A percentile compares a stretch with the other conserved stretches of the same genome.
Evolutionary conservation across 2,113 vertebrate species (phyloP).

Genomic region (Archilochus colubris): DNA sequence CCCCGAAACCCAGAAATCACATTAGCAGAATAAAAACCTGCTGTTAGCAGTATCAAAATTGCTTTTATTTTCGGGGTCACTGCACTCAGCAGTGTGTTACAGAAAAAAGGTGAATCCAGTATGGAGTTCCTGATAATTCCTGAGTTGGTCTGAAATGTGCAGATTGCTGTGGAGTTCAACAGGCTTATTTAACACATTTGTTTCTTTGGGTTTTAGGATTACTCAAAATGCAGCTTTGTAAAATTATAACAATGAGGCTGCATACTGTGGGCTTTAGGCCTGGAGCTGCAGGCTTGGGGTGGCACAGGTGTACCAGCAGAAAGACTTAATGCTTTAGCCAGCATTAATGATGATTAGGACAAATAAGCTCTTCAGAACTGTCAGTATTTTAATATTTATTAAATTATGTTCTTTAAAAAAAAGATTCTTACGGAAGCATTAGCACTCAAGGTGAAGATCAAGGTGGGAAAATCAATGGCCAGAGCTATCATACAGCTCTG

Average conservation of each 20-base stretch:
- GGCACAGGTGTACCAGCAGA: neutral
- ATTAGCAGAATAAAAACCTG: slow-evolving; percentile 1
- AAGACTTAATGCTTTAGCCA: neutral
- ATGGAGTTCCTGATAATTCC: slow-evolving; percentile 42
- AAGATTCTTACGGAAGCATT: slow-evolving; percentile 18
- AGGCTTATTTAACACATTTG: slow-evolving; percentile 36
- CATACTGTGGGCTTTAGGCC: neutral
- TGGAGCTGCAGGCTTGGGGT: neutral
- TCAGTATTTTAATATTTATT: slow-evolving; percentile 29
- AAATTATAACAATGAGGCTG: neutral
- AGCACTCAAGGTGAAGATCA: neutral
- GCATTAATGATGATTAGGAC: neutral
- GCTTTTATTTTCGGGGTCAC: slow-evolving; percentile 31
- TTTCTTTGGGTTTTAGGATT: slow-evolving; percentile 47
- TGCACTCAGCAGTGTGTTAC: neutral
- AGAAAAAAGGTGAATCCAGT: slow-evolving; percentile 21
- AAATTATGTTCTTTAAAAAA: neutral
- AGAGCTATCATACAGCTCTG: neutral
- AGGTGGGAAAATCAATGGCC: slow-evolving; percentile 28
- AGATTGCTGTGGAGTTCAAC: slow-evolving; percentile 33
- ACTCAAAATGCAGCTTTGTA: neutral
- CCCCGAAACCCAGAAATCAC: neutral
- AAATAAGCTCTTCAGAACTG: neutral
- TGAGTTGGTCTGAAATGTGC: neutral
- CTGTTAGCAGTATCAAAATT: slow-evolving; percentile 10